Conservation (phyloP, 2,888 invertebrate species). For the Tenthredo scrophulariae region DNA sequence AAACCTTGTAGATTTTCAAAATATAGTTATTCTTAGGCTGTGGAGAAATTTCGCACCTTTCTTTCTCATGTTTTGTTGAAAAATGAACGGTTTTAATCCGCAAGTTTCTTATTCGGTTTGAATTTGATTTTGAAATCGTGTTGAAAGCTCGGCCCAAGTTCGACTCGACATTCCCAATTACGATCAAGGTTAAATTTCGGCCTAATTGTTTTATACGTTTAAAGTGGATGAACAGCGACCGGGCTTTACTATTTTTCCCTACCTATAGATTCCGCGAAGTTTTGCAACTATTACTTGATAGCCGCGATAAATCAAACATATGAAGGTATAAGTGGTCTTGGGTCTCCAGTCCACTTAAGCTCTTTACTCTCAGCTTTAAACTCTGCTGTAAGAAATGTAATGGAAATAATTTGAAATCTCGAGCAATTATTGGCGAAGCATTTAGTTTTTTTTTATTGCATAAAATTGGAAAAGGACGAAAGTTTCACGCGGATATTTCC, state of each 20-base stretch:
- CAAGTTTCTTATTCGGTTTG: neutral
- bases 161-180: slow-evolving; percentile 9
- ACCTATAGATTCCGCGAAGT: neutral
- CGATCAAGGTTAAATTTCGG: neutral
- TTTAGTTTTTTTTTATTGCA: neutral
- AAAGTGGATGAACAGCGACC: neutral
- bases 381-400: neutral
- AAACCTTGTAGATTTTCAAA: neutral
- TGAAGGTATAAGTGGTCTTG: neutral
- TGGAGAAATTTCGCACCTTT: neutral
- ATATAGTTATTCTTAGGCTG: neutral
- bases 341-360: neutral
- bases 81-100: neutral
- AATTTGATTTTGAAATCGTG: neutral
- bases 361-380: neutral
- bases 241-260: neutral
- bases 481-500: neutral
- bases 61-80: neutral
- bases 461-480: neutral
- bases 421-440: neutral
- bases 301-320: slow-evolving; percentile 5
- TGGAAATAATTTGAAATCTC: neutral
- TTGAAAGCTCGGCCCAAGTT: neutral
- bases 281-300: neutral
- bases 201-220: slow-evolving; percentile 4